Percentiles rank a stretch among this genome's conserved stretches.
Evolutionary conservation across 2,888 invertebrate genomes (phyloP).

Genomic region (Dicyrtomina minuta): DNA sequence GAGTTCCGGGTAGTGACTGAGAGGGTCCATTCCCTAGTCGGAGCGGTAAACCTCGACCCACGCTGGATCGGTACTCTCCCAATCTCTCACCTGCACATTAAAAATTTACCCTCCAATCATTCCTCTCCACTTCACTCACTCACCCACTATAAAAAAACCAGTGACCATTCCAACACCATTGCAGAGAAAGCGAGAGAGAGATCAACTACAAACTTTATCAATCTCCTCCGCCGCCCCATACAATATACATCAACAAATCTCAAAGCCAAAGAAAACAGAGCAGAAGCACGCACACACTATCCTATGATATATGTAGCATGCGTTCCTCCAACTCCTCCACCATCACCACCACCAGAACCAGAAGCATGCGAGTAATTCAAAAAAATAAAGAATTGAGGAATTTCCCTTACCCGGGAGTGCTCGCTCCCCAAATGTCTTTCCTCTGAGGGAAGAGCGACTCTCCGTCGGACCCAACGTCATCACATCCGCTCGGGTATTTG

Average conservation of each 20-base stretch:
- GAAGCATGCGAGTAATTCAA: neutral
- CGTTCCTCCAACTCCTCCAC: too few relatives aligned
- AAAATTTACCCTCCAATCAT: slow-evolving; percentile 44
- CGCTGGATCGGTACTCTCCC: slow-evolving; percentile 53
- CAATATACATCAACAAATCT: neutral
- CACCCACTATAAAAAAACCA: neutral
- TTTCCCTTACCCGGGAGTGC: slow-evolving; percentile 52
- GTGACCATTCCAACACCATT: neutral
- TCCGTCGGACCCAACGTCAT: slow-evolving; percentile 53
- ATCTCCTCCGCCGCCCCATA: neutral
- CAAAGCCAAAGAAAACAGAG: neutral
- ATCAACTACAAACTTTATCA: neutral
- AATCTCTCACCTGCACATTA: slow-evolving; percentile 53
- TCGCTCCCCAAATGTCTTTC: slow-evolving; percentile 54
- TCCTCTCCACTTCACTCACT: neutral
- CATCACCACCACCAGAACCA: too few relatives aligned
- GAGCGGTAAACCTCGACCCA: slow-evolving; percentile 53
- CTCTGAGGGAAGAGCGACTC: slow-evolving; percentile 53
- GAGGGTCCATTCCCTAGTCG: slow-evolving; percentile 52
- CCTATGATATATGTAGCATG: neutral
- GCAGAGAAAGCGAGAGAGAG: too few relatives aligned
- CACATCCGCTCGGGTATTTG: slow-evolving; percentile 54
- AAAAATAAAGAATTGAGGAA: neutral
- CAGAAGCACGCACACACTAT: neutral
- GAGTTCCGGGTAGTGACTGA: slow-evolving; percentile 53